phyloP scores from a whole-genome alignment of 2,797 vertebrate genomes.

The Cyprinodon diabolis region DNA sequence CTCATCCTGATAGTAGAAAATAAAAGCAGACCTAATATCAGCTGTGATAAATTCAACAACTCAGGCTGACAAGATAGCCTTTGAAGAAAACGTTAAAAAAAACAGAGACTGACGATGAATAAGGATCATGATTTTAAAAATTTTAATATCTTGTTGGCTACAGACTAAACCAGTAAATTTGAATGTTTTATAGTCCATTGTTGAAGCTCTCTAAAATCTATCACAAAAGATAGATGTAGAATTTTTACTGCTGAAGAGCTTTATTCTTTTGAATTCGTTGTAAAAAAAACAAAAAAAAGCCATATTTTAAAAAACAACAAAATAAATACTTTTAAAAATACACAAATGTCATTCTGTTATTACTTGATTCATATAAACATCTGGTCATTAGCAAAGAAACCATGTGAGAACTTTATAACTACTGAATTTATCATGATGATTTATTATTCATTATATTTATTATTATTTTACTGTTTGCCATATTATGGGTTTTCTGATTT shows the following conservation, averaged over 20 bases:
- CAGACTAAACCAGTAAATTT: background rate
- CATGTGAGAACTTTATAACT: background rate
- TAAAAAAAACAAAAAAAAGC: background rate
- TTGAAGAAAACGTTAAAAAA: constrained; percentile 1
- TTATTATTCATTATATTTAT: too few species aligned
- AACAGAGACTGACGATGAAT: constrained; percentile 18
- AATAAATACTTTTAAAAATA: too few species aligned
- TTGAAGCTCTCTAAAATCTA: background rate
- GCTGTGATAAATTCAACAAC: constrained; percentile 26
- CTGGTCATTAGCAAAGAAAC: background rate
- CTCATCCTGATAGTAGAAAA: constrained; percentile 49
- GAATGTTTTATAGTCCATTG: background rate
- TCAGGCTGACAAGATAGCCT: constrained; percentile 4
- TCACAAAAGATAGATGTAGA: background rate
- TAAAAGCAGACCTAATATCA: constrained; percentile 27
- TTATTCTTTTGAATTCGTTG: background rate
- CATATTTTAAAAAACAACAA: too few species aligned
- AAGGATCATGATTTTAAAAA: background rate
- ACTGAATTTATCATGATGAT: background rate
- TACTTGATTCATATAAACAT: too few species aligned
- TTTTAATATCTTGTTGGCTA: background rate
- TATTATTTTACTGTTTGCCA: background rate
- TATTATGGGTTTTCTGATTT: too few species aligned
- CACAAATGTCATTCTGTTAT: too few species aligned
- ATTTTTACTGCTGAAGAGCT: background rate